phyloP scores from a whole-genome alignment of 2,797 vertebrate species.

The Poeciliopsis turneri region DNA sequence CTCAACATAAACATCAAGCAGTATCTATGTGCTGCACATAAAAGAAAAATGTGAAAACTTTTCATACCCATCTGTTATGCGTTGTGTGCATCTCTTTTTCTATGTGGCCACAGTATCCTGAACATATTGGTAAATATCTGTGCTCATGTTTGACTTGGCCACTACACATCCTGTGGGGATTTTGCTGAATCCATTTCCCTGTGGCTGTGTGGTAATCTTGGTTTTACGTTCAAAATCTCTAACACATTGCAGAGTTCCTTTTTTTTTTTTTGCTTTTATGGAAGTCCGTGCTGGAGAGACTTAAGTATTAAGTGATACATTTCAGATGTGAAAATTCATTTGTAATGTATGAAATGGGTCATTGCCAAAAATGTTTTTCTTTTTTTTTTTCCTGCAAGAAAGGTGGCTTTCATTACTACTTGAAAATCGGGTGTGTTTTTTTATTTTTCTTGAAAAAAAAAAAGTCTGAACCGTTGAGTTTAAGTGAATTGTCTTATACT shows the following conservation, averaged over 20 bases:
- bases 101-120: slow-evolving; percentile 50
- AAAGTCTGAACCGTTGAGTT: slow-evolving; percentile 5
- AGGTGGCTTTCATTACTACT: slow-evolving; percentile 46
- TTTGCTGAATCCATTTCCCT: slow-evolving; percentile 63
- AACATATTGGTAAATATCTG: slow-evolving; percentile 70
- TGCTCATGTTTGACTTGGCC: slow-evolving; percentile 74
- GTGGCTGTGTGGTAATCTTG: slow-evolving; percentile 69
- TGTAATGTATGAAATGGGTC: slow-evolving; percentile 63
- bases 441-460: slow-evolving; percentile 3
- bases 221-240: slow-evolving; percentile 73
- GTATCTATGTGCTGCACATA: neutral
- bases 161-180: slow-evolving; percentile 67
- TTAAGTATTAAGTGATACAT: slow-evolving; percentile 60
- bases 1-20: slow-evolving; percentile 1
- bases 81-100: slow-evolving; percentile 30
- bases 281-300: slow-evolving; percentile 58
- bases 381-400: slow-evolving; percentile 3
- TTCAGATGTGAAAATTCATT: slow-evolving; percentile 63
- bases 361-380: slow-evolving; percentile 18
- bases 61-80: slow-evolving; percentile 31
- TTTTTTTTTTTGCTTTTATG: slow-evolving; percentile 61
- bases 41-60: neutral
- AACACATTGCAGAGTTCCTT: slow-evolving; percentile 71
- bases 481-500: slow-evolving; percentile 27
- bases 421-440: slow-evolving; percentile 20